Evolutionary conservation across 1,140 invertebrate species (phyloP).

Genomic region (Asbolus verrucosus): DNA sequence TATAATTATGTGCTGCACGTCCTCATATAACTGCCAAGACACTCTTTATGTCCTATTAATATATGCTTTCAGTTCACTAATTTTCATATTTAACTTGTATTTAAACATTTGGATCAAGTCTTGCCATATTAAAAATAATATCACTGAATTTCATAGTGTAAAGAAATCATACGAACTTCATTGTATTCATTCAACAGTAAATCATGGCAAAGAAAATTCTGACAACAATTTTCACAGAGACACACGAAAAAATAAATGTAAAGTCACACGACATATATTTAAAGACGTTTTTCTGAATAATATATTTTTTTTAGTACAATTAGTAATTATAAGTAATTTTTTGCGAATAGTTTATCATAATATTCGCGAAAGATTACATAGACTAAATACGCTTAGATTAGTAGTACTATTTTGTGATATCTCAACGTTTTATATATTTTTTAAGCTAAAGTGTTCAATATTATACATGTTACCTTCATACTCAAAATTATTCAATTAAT

Average conservation of each 20-base stretch:
- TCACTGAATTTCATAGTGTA: slow-evolving; percentile 37
- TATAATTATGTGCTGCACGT: slow-evolving; percentile 59
- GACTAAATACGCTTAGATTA: slow-evolving; percentile 45
- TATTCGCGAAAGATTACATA: slow-evolving; percentile 47
- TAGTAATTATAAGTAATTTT: slow-evolving; percentile 36
- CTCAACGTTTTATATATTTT: slow-evolving; percentile 45
- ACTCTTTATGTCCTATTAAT: slow-evolving; percentile 57
- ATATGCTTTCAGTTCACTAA: slow-evolving; percentile 48
- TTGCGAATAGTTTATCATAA: slow-evolving; percentile 39
- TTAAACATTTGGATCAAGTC: slow-evolving; percentile 35
- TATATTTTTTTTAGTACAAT: slow-evolving; percentile 39
- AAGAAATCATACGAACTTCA: slow-evolving; percentile 24
- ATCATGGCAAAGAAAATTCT: slow-evolving; percentile 57
- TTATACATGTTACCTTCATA: slow-evolving; percentile 38
- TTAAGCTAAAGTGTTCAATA: slow-evolving; percentile 45
- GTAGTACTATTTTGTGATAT: slow-evolving; percentile 44
- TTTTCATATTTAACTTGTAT: slow-evolving; percentile 48
- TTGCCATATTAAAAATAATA: slow-evolving; percentile 39
- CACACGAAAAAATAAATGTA: slow-evolving; percentile 43
- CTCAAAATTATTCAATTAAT: slow-evolving; percentile 14
- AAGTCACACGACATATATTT: slow-evolving; percentile 41
- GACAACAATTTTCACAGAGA: slow-evolving; percentile 63
- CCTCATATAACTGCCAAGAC: slow-evolving; percentile 53
- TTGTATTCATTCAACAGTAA: slow-evolving; percentile 35
- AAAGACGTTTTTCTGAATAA: slow-evolving; percentile 38